Base-by-base conservation (phyloP, 1,140 invertebrate genomes). In the Idris sp. region DNA sequence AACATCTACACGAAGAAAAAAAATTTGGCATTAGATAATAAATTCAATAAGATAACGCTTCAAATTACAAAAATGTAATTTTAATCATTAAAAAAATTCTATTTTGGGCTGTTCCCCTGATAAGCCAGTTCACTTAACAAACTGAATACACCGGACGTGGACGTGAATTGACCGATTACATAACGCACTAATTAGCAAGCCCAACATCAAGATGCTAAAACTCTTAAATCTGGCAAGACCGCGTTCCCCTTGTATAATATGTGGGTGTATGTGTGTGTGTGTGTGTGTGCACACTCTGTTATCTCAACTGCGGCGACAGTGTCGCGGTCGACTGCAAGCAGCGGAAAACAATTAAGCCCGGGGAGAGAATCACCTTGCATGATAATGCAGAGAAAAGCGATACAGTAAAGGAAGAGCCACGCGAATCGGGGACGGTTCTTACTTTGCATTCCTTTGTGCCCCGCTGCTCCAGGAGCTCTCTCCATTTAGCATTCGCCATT, bases 401-500 rank as follows among this genome's bases (percentile, higher is more conserved):
- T 81, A 77, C 67, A 64, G 51, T 76, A 78, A 80, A 80, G 80
- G 76, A 72, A 73, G 74, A 78, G 72, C 43, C 74, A 77, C 72
- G 68, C 71, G 51, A 38, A 68, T 76, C 71, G 76, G 62, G 68
- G 68, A 77, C 77, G 83, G 80, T 86, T 86, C 82, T 86, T 85
- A 86, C 84, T 87, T 87, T 87, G 83, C 86, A 87, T 87, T 86
- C 85, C 84, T 87, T 87, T 87, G 85, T 86, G 78, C 73, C 65
- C 73, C n/a, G n/a, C n/a, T n/a, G 77, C 74, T 85, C 79, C 80
- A 83, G 65, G 67, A 78, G 79, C 76, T 81, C 81, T n/a, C n/a
- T 81, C 76, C 76, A 80, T 78, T 58, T 76, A 49, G 43, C 59
- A 59, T 69, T 64, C 44, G 62, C 58, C 58, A 75, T 74, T 74